Conservation (phyloP, 2,888 invertebrate species). For the Andrena marginata region DNA sequence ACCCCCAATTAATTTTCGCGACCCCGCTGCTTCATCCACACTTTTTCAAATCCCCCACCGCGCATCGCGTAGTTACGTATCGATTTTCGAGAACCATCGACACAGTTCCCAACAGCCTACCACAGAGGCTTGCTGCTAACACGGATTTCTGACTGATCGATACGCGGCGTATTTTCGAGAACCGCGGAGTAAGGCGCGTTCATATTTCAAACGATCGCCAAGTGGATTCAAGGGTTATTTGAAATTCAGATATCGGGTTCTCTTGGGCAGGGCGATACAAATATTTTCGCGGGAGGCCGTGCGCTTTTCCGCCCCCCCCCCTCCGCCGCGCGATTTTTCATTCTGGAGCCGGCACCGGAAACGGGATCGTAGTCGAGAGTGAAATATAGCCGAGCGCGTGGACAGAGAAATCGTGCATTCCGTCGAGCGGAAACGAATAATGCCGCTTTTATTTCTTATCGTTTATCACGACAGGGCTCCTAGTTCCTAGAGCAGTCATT, state of each 20-base stretch:
- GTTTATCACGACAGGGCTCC: not conserved
- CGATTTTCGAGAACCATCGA: constrained; percentile 30
- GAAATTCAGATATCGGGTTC: constrained; percentile 42
- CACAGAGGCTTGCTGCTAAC: not conserved
- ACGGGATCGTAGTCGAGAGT: constrained; percentile 12
- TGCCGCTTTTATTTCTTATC: not conserved
- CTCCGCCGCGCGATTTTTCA: constrained; percentile 6
- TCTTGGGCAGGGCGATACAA: constrained; percentile 17
- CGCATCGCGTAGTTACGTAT: constrained; percentile 4
- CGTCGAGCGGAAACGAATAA: not conserved
- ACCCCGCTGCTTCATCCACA: not conserved
- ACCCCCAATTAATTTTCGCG: not conserved
- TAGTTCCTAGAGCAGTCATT: not conserved
- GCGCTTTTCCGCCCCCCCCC: not conserved
- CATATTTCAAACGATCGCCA: constrained; percentile 43
- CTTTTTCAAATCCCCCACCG: not conserved
- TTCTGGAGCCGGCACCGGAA: not conserved
- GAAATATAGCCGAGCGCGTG: constrained; percentile 11
- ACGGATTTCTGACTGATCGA: constrained; percentile 45
- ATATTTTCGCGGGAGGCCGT: constrained; percentile 25
- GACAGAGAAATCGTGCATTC: constrained; percentile 9
- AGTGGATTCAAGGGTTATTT: constrained; percentile 19
- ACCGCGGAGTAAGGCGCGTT: not conserved
- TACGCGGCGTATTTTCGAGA: constrained; percentile 14
- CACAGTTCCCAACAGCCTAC: constrained; percentile 33